These are phyloP conservation scores for Sternotherus odoratus DNA, from an alignment of 2,797 vertebrate species.

Conservation along the genomic window DNA sequence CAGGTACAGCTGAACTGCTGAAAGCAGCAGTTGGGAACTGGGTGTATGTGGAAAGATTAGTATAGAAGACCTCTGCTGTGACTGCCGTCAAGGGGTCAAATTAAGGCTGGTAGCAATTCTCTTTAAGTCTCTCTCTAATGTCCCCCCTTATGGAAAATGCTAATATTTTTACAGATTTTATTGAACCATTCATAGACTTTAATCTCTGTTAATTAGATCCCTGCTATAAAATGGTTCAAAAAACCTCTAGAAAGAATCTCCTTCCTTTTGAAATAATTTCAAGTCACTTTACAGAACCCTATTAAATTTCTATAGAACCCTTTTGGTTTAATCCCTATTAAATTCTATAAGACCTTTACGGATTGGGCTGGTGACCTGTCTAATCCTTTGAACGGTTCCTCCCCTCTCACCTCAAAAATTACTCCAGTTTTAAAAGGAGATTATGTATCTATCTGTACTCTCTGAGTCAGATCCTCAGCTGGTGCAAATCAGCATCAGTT, in stretches of 20 bases:
- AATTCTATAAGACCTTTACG: not conserved
- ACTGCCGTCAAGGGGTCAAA: not conserved
- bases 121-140: not conserved
- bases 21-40: not conserved
- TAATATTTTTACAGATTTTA: not conserved
- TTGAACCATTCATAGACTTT: not conserved
- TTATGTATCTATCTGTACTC: not conserved
- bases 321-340: not conserved
- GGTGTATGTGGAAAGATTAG: not conserved
- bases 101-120: not conserved
- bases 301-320: not conserved
- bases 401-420: not conserved
- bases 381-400: not conserved
- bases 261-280: not conserved
- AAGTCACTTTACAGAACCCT: not conserved
- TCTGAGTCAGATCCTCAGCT: not conserved
- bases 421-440: not conserved
- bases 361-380: not conserved
- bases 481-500: not conserved
- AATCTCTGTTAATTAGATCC: not conserved
- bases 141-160: not conserved
- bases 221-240: not conserved
- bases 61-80: not conserved
- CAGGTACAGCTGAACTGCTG: not conserved
- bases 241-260: not conserved